A percentile compares a stretch with the other conserved stretches of the same genome.
phyloP scores from a whole-genome alignment of 2,113 vertebrate genomes.

The Excalfactoria chinensis region DNA sequence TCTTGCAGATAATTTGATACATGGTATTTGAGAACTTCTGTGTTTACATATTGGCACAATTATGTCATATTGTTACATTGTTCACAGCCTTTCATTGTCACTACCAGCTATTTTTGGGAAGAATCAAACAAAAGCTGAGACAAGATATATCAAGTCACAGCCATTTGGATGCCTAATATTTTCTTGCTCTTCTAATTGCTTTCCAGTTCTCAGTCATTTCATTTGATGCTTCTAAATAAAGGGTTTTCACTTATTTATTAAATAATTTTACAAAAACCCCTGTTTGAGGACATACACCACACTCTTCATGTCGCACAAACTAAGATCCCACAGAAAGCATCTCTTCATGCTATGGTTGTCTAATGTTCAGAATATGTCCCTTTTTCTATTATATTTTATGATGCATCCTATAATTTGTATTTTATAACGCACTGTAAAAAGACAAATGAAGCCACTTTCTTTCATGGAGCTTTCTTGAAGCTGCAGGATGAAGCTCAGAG shows the following conservation, averaged over 20 bases:
- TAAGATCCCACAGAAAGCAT: conserved; percentile 32
- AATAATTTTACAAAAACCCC: not conserved
- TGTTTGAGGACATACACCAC: not conserved
- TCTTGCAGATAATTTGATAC: conserved; percentile 70
- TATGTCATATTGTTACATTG: conserved; percentile 54
- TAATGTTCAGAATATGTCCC: conserved; percentile 44
- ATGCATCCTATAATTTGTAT: not conserved
- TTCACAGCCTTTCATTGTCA: conserved; percentile 64
- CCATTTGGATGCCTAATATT: conserved; percentile 40
- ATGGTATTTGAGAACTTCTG: conserved; percentile 58
- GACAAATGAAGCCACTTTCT: conserved; percentile 49
- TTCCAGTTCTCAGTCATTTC: not conserved
- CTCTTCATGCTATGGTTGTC: not conserved
- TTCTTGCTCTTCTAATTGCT: conserved; percentile 21
- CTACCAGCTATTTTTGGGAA: conserved; percentile 65
- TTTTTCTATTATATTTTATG: not conserved
- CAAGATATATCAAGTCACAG: conserved; percentile 65
- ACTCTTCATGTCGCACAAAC: conserved; percentile 30
- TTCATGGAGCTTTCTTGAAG: not conserved
- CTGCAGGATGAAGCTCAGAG: not conserved
- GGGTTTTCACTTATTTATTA: not conserved
- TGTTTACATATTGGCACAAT: conserved; percentile 72
- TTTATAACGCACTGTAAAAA: not conserved
- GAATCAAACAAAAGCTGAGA: conserved; percentile 76
- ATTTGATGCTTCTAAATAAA: conserved; percentile 10